Evolutionary conservation across 2,888 invertebrate genomes (phyloP).

Genomic region (Stramonita haemastoma): DNA sequence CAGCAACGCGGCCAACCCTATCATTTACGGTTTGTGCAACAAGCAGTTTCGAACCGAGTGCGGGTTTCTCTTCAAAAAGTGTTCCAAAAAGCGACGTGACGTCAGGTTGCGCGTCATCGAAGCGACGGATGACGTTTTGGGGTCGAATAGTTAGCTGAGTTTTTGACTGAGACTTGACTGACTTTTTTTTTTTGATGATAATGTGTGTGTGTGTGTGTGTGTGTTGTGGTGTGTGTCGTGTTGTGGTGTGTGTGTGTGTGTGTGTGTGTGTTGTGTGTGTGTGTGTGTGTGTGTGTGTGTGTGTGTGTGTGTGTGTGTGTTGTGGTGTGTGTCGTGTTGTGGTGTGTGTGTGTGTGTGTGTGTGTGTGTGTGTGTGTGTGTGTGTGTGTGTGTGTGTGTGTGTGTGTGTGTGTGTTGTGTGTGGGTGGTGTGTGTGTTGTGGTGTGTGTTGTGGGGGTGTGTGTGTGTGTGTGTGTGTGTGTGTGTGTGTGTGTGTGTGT

Average conservation of each 20-base stretch:
- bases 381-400: not conserved
- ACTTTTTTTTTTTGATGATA: not conserved
- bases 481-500: no score
- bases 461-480: not conserved
- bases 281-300: not conserved
- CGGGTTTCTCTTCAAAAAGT: conserved; percentile 24
- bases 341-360: no score
- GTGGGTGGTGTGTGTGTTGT: no score
- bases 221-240: no score
- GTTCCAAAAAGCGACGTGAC: not conserved
- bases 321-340: not conserved
- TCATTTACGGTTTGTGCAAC: conserved; percentile 65
- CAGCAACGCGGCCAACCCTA: conserved; percentile 66
- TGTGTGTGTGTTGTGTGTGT: no score
- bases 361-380: not conserved
- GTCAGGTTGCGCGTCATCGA: not conserved
- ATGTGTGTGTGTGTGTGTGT: not conserved
- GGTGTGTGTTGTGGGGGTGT: no score
- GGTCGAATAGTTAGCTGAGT: not conserved
- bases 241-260: not conserved
- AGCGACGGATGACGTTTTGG: conserved; percentile 16
- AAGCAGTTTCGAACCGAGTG: conserved; percentile 56
- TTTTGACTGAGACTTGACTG: no score
- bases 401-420: no score
- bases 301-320: not conserved